Evolutionary conservation across 2,888 invertebrate genomes (phyloP).

Genomic region (Pachliopta kotzebuea): DNA sequence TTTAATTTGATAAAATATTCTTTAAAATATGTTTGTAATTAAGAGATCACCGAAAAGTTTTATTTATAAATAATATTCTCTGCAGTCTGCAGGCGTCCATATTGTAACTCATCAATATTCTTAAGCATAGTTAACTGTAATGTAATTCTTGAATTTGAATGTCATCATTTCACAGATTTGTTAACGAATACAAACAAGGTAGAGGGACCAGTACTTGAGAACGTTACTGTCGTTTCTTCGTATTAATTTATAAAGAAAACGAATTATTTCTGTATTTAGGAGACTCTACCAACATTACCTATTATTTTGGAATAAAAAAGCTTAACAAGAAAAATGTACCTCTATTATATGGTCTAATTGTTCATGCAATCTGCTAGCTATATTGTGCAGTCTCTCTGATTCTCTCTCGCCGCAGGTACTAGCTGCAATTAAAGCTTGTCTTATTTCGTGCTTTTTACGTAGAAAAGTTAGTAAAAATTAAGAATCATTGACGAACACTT

Average conservation of each 20-base stretch:
- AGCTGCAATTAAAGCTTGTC: slow-evolving; percentile 50
- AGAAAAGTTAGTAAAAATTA: slow-evolving; percentile 30
- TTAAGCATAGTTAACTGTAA: too few species aligned
- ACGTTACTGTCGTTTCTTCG: not conserved
- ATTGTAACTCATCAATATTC: too few species aligned
- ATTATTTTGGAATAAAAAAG: not conserved
- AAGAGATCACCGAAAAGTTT: too few species aligned
- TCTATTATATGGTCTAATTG: slow-evolving; percentile 99
- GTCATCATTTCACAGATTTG: too few species aligned
- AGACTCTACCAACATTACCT: not conserved
- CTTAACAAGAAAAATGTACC: slow-evolving; percentile 73
- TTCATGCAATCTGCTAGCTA: slow-evolving; percentile 96
- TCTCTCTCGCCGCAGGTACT: slow-evolving; percentile 83
- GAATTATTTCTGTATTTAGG: not conserved
- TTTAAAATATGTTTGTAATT: too few species aligned
- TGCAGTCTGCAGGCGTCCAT: too few species aligned
- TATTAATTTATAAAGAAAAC: not conserved
- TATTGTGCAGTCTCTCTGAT: slow-evolving; percentile 94
- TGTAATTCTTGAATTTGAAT: too few species aligned
- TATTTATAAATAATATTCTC: too few species aligned
- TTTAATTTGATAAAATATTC: too few species aligned
- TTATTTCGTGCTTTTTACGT: slow-evolving; percentile 29
- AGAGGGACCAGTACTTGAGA: not conserved
- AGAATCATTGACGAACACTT: slow-evolving; percentile 39
- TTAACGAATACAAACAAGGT: too few species aligned